A percentile compares a stretch with the other conserved stretches of the same genome.
Conservation (phyloP, 2,797 vertebrate genomes). For the Craterocephalus amniculus region DNA sequence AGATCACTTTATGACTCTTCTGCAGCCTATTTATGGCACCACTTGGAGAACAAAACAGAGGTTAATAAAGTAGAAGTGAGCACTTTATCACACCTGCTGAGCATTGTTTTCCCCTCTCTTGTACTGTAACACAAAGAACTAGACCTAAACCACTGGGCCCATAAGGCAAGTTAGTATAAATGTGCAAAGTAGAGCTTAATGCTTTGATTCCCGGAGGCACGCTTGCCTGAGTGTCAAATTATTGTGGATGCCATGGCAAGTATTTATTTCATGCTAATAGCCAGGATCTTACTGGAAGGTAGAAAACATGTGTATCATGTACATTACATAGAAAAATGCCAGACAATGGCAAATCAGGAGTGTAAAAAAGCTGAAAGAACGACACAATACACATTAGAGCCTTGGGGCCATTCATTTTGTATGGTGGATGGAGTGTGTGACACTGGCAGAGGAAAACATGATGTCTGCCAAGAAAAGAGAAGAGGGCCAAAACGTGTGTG, state of each 20-base stretch:
- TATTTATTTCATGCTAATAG: constrained; percentile 77
- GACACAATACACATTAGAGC: constrained; percentile 14
- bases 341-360: constrained; percentile 49
- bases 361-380: constrained; percentile 19
- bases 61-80: constrained; percentile 76
- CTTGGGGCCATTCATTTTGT: constrained; percentile 35
- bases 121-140: constrained; percentile 45
- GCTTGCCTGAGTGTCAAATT: constrained; percentile 65
- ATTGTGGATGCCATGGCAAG: constrained; percentile 53
- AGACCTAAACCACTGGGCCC: constrained; percentile 51
- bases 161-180: constrained; percentile 50
- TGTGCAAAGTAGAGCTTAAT: constrained; percentile 61
- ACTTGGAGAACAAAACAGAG: constrained; percentile 70
- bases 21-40: constrained; percentile 61
- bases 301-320: constrained; percentile 46
- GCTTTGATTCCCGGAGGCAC: constrained; percentile 64
- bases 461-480: not conserved
- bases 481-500: not conserved
- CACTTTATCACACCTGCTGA: constrained; percentile 69
- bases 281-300: constrained; percentile 52
- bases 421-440: constrained; percentile 16
- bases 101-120: constrained; percentile 44
- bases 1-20: constrained; percentile 63
- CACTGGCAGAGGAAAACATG: constrained; percentile 1
- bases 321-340: constrained; percentile 55